Conservation (phyloP, 2,113 vertebrate genomes). For the Nothocercus julius region DNA sequence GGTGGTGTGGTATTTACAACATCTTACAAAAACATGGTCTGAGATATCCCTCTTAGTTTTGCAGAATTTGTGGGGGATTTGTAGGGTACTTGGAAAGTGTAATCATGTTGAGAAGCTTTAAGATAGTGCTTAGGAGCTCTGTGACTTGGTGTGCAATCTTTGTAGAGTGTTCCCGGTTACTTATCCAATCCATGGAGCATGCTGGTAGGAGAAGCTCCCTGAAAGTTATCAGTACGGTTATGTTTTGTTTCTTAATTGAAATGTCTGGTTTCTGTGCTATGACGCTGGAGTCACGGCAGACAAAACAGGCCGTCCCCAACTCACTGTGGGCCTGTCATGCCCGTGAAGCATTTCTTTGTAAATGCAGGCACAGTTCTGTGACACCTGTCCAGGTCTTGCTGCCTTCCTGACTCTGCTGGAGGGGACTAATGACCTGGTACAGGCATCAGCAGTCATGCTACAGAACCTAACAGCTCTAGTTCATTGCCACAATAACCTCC, state of each 20-base stretch:
- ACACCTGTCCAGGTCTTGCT: background rate
- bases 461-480: background rate
- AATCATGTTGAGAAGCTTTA: background rate
- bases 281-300: background rate
- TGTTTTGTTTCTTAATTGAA: background rate
- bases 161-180: background rate
- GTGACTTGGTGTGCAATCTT: background rate
- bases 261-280: background rate
- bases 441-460: background rate
- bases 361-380: background rate
- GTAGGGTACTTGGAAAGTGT: background rate
- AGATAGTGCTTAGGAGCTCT: background rate
- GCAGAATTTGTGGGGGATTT: background rate
- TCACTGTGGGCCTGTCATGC: background rate
- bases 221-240: background rate
- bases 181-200: background rate
- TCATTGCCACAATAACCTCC: background rate
- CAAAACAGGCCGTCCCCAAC: background rate
- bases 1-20: background rate
- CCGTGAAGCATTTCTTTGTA: background rate
- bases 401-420: background rate
- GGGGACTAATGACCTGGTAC: background rate
- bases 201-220: background rate
- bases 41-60: background rate
- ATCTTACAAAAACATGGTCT: background rate